Percentiles rank a stretch among this genome's conserved stretches.
Evolutionary conservation across 2,797 vertebrate species (phyloP).

Genomic region (Cyprinodon diabolis): DNA sequence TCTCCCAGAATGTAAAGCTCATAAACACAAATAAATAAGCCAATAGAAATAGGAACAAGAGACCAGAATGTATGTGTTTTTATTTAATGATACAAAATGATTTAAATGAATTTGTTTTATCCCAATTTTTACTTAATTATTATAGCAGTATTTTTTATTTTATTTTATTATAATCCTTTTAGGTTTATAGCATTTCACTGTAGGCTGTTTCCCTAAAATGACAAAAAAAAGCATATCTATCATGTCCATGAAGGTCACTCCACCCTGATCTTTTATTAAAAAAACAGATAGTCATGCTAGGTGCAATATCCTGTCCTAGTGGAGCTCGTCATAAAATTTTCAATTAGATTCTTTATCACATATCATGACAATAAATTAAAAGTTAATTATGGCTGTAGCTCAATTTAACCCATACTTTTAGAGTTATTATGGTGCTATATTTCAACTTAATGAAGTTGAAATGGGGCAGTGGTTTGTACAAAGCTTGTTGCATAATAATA

Average conservation of each 20-base stretch:
- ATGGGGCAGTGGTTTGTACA: background rate
- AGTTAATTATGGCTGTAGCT: background rate
- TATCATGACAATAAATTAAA: slow-evolving; percentile 1
- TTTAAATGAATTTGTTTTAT: no score
- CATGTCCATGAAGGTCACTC: background rate
- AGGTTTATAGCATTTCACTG: no score
- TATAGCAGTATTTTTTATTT: no score
- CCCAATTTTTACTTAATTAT: no score
- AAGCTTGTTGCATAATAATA: background rate
- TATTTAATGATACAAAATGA: no score
- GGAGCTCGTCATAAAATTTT: background rate
- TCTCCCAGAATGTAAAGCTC: no score
- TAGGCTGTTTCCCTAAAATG: no score
- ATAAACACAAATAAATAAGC: no score
- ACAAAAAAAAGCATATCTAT: no score
- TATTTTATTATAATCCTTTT: no score
- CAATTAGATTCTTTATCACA: background rate
- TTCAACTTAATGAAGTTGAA: background rate
- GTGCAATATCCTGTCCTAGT: background rate
- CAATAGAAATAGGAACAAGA: no score
- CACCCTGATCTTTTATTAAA: background rate
- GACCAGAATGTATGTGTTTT: no score
- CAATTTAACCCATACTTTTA: background rate
- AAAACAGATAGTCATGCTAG: background rate
- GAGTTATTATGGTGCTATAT: background rate